A percentile compares a stretch with the other conserved stretches of the same genome.
Conservation (phyloP, 2,797 vertebrate genomes). For the Chaenodraco wilsoni region DNA sequence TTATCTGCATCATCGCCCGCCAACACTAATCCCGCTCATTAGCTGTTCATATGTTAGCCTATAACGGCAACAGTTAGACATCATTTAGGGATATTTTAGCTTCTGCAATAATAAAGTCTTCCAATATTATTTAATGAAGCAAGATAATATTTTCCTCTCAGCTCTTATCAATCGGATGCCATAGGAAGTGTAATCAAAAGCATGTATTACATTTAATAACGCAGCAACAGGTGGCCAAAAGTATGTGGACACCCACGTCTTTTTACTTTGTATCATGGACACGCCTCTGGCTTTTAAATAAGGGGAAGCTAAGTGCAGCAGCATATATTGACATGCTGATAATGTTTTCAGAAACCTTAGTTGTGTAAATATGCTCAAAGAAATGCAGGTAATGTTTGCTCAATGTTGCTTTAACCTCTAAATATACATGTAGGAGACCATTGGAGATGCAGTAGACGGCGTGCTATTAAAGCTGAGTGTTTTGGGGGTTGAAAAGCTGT, state of each 20-base stretch:
- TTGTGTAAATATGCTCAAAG: neutral
- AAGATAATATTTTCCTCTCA: neutral
- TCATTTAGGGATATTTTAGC: neutral
- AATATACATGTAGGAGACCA: neutral
- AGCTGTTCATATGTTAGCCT: constrained; percentile 8
- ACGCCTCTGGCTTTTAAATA: too few relatives aligned
- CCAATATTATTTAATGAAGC: constrained; percentile 7
- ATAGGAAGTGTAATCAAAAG: neutral
- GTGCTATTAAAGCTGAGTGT: neutral
- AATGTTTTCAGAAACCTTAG: constrained; percentile 1
- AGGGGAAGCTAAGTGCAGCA: too few relatives aligned
- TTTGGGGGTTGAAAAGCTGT: neutral
- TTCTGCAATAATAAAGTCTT: neutral
- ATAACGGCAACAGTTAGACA: neutral
- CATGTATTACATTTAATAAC: neutral
- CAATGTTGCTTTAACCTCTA: neutral
- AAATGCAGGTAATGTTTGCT: neutral
- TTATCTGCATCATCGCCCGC: constrained; percentile 10
- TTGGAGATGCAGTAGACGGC: too few relatives aligned
- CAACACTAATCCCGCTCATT: constrained; percentile 12
- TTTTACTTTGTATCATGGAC: too few relatives aligned
- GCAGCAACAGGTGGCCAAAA: neutral
- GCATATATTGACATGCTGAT: too few relatives aligned
- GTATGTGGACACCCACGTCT: too few relatives aligned
- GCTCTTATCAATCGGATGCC: neutral